phyloP scores from a whole-genome alignment of 1,140 invertebrate species.

The Drosophila equinoxialis region DNA sequence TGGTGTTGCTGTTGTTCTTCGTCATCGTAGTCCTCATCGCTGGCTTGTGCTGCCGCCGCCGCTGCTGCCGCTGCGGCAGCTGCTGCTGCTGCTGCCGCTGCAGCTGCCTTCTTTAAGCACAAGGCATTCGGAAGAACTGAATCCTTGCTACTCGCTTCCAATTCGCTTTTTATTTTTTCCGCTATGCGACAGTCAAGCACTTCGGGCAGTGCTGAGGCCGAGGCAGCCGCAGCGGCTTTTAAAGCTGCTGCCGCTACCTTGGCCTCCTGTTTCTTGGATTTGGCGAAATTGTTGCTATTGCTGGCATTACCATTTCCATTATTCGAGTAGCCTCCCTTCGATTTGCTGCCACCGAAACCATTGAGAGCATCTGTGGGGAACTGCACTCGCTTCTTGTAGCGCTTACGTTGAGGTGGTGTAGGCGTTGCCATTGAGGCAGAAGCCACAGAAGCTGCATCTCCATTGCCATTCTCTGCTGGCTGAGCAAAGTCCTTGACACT shows the following conservation, averaged over 20 bases:
- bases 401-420: conserved; percentile 71
- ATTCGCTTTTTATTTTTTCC: conserved; percentile 82
- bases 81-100: conserved; percentile 57
- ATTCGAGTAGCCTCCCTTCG: conserved; percentile 31
- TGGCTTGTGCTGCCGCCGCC: conserved; percentile 36
- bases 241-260: conserved; percentile 65
- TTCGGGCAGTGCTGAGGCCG: conserved; percentile 67
- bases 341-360: conserved; percentile 57
- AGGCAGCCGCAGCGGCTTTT: conserved; percentile 55
- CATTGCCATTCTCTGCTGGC: conserved; percentile 60
- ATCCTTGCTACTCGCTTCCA: conserved; percentile 75
- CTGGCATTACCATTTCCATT: conserved; percentile 10
- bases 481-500: conserved; percentile 77
- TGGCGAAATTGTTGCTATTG: conserved; percentile 35
- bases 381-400: conserved; percentile 80
- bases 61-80: conserved; percentile 42
- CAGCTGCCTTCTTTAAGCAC: conserved; percentile 73
- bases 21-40: conserved; percentile 61
- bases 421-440: conserved; percentile 47
- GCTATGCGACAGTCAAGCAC: conserved; percentile 82
- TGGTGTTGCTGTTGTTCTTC: conserved; percentile 46
- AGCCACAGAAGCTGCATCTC: conserved; percentile 26
- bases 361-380: conserved; percentile 77
- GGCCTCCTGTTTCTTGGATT: conserved; percentile 70
- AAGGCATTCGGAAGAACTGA: conserved; percentile 61